Conservation (phyloP, 2,113 vertebrate species). For the Eudyptes chrysolophus region DNA sequence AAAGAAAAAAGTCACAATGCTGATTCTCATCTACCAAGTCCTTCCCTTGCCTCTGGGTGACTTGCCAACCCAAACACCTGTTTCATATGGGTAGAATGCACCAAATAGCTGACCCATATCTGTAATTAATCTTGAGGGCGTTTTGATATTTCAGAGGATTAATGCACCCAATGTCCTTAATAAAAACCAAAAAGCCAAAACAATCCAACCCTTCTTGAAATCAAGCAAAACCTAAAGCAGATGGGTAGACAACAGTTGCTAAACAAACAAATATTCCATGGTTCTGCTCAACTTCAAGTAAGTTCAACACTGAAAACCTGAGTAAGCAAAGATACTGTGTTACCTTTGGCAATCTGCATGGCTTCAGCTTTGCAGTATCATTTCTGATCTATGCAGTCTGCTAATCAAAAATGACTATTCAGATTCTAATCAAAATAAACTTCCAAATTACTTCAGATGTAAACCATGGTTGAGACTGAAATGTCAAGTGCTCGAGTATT, state of each 20-base stretch:
- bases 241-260: constrained; percentile 30
- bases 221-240: constrained; percentile 51
- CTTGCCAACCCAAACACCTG: constrained; percentile 45
- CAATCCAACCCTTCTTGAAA: neutral
- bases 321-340: constrained; percentile 30
- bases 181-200: constrained; percentile 10
- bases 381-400: constrained; percentile 18
- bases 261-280: constrained; percentile 12
- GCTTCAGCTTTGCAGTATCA: neutral
- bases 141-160: constrained; percentile 28
- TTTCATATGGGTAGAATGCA: neutral
- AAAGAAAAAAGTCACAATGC: neutral
- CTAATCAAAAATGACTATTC: constrained; percentile 42
- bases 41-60: neutral
- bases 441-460: neutral
- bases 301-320: neutral
- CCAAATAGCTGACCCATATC: neutral
- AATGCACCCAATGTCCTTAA: neutral
- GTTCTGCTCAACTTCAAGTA: constrained; percentile 37
- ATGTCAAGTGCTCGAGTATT: neutral
- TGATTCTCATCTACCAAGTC: neutral
- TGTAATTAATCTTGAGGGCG: neutral
- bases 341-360: constrained; percentile 41
- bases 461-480: neutral
- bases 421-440: constrained; percentile 47